A percentile compares a stretch with the other conserved stretches of the same genome.
These are phyloP conservation scores for Triops cancriformis DNA, from an alignment of 1,140 invertebrate species.

Conservation along the genomic window DNA sequence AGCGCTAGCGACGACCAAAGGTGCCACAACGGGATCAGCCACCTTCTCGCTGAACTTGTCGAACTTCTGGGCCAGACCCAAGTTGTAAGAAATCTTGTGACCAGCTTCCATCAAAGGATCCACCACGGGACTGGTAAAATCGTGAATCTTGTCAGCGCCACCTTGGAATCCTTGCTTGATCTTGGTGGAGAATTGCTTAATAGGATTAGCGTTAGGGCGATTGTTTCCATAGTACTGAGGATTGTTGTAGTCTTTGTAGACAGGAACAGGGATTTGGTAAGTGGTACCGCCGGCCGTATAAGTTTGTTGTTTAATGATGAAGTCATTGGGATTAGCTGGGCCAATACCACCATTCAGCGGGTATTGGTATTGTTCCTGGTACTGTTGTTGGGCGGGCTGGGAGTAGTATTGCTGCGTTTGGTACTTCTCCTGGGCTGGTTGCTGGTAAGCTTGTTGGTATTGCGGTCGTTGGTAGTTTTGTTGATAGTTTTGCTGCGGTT, in stretches of 20 bases:
- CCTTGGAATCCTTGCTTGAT: slow-evolving; percentile 52
- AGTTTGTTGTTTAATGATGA: slow-evolving; percentile 24
- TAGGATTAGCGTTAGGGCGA: slow-evolving; percentile 8
- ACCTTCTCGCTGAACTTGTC: slow-evolving; percentile 27
- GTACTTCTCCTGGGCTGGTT: slow-evolving; percentile 1
- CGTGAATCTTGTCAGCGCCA: slow-evolving; percentile 57
- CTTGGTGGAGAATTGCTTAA: slow-evolving; percentile 21
- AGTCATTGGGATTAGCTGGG: slow-evolving; percentile 17
- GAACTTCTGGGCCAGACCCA: slow-evolving; percentile 48
- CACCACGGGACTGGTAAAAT: slow-evolving; percentile 58
- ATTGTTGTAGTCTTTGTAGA: slow-evolving; percentile 20
- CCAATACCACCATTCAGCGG: slow-evolving; percentile 3
- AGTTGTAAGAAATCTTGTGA: slow-evolving; percentile 63
- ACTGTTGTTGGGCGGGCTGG: slow-evolving; percentile 8
- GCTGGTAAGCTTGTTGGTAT: too few species aligned
- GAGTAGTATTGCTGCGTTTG: too few species aligned
- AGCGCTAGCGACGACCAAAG: slow-evolving; percentile 62
- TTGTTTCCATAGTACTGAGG: slow-evolving; percentile 17
- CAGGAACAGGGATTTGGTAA: slow-evolving; percentile 28
- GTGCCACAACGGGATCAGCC: slow-evolving; percentile 18
- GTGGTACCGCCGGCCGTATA: slow-evolving; percentile 23
- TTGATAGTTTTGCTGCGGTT: neutral
- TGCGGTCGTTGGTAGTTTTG: neutral
- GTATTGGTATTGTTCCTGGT: slow-evolving; percentile 14
- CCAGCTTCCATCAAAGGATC: slow-evolving; percentile 64